These are phyloP conservation scores for Turdus rufiventris DNA, from an alignment of 2,113 vertebrate genomes.

Conservation along the genomic window DNA sequence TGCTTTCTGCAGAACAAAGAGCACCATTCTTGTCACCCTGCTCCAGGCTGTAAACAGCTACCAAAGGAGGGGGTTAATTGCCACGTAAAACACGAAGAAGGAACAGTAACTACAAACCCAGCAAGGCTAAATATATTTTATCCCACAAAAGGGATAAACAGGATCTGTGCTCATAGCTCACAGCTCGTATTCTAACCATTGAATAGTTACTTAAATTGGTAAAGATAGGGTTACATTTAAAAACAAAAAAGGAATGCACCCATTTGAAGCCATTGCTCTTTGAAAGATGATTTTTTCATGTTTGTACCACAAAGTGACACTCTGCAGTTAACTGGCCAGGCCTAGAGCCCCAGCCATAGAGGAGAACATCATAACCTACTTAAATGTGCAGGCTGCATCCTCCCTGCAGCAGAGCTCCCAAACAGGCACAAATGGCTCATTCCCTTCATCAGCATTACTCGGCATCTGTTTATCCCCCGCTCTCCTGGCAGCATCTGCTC, in stretches of 20 bases:
- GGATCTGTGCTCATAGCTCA: not conserved
- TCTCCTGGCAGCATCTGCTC: constrained; percentile 32
- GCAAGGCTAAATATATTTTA: constrained; percentile 32
- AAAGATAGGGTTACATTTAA: not conserved
- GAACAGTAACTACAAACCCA: constrained; percentile 22
- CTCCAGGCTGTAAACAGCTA: not conserved
- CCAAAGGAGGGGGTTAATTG: not conserved
- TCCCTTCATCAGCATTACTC: not conserved
- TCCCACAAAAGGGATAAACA: constrained; percentile 22
- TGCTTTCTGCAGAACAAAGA: not conserved
- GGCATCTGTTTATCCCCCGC: not conserved
- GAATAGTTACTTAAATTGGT: constrained; percentile 12
- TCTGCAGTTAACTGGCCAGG: not conserved
- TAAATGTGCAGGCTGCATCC: not conserved
- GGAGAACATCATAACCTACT: constrained; percentile 31
- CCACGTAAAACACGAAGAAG: not conserved
- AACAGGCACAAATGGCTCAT: not conserved
- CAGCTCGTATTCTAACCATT: not conserved
- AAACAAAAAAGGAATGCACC: not conserved
- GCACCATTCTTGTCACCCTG: not conserved
- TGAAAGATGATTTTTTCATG: not conserved
- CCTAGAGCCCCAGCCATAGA: constrained; percentile 6
- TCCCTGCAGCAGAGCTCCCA: constrained; percentile 16
- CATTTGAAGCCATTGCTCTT: not conserved
- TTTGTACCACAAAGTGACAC: not conserved